These are phyloP conservation scores for Arge pagana DNA, from an alignment of 2,888 invertebrate genomes.

Conservation along the genomic window DNA sequence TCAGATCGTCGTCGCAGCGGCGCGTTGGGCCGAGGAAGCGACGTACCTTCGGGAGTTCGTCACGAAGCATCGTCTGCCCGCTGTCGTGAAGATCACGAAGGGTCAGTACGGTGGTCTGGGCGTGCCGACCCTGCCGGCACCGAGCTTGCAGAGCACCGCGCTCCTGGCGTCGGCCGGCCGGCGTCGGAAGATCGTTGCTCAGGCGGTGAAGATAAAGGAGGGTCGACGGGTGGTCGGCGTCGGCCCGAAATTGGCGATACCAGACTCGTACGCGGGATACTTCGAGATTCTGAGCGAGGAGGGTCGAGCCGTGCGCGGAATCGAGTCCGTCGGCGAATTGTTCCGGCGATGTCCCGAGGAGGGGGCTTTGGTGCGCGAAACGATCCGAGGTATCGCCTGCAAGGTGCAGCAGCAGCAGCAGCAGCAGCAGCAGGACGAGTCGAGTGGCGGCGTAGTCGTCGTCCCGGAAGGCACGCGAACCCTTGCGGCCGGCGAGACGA, in stretches of 20 bases:
- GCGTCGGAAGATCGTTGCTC: constrained; percentile 83
- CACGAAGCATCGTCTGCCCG: constrained; percentile 76
- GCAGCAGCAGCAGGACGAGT: too few relatives aligned
- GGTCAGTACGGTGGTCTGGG: constrained; percentile 93
- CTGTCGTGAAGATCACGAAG: constrained; percentile 88
- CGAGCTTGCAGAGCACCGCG: constrained; percentile 84
- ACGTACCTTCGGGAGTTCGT: constrained; percentile 76
- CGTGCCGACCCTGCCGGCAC: constrained; percentile 84
- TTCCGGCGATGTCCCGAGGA: constrained; percentile 75
- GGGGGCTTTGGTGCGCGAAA: constrained; percentile 79
- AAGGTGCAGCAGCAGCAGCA: too few relatives aligned
- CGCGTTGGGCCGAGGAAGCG: constrained; percentile 75
- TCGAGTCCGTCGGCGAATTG: constrained; percentile 85
- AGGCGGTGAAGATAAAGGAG: constrained; percentile 89
- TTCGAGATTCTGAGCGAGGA: constrained; percentile 95
- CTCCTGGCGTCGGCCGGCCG: constrained; percentile 84
- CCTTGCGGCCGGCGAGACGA: constrained; percentile 81
- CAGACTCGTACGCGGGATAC: constrained; percentile 88
- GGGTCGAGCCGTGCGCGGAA: constrained; percentile 86
- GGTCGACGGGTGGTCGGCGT: constrained; percentile 81
- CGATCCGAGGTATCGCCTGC: constrained; percentile 69
- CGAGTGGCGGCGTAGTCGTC: constrained; percentile 61
- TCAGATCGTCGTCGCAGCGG: constrained; percentile 86
- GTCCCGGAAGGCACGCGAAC: constrained; percentile 73
- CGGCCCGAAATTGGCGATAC: constrained; percentile 84